These are phyloP conservation scores for Panthera uncia DNA, from an alignment of 2,113 vertebrate species.

Conservation along the genomic window DNA sequence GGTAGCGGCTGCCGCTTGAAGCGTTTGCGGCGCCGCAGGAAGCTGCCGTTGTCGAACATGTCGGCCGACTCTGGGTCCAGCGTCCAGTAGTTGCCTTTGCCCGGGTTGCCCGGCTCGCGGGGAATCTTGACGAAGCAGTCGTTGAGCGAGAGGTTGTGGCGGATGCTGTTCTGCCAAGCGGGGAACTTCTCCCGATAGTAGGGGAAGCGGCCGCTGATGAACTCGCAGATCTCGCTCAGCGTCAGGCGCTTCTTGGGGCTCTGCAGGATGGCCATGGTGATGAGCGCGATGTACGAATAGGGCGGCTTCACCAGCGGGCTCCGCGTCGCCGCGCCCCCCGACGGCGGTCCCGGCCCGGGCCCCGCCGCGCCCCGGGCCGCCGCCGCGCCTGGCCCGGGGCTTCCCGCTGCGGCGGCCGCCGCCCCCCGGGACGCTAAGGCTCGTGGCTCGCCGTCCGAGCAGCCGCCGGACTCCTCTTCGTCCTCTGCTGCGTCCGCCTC, in stretches of 20 bases:
- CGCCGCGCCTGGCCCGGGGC: conserved; percentile 86
- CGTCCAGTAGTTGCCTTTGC: conserved; percentile 98
- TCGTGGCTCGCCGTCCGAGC: conserved; percentile 77
- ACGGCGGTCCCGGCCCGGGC: conserved; percentile 73
- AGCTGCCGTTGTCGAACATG: conserved; percentile 99
- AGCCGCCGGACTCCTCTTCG: conserved; percentile 85
- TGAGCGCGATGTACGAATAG: conserved; percentile 97
- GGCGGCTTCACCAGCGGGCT: conserved; percentile 94
- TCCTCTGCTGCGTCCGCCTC: conserved; percentile 87
- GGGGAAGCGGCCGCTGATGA: conserved; percentile 96
- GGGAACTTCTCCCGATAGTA: conserved; percentile 98
- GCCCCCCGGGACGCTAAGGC: conserved; percentile 72
- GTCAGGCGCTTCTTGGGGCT: conserved; percentile 97
- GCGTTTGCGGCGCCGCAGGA: conserved; percentile 95
- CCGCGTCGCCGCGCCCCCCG: conserved; percentile 77
- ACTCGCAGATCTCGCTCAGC: conserved; percentile 97
- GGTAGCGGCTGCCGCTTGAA: conserved; percentile 95
- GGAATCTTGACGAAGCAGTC: conserved; percentile 97
- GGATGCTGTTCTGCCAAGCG: conserved; percentile 96
- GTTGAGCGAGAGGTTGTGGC: conserved; percentile 95
- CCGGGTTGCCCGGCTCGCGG: conserved; percentile 93
- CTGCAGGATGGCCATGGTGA: conserved; percentile 98
- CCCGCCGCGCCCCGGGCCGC: conserved; percentile 62
- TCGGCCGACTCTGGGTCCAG: conserved; percentile 96
- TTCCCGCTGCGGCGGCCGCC: conserved; percentile 63